These are phyloP conservation scores for Drosophila bocqueti DNA, from an alignment of 1,140 invertebrate genomes.

Conservation along the genomic window DNA sequence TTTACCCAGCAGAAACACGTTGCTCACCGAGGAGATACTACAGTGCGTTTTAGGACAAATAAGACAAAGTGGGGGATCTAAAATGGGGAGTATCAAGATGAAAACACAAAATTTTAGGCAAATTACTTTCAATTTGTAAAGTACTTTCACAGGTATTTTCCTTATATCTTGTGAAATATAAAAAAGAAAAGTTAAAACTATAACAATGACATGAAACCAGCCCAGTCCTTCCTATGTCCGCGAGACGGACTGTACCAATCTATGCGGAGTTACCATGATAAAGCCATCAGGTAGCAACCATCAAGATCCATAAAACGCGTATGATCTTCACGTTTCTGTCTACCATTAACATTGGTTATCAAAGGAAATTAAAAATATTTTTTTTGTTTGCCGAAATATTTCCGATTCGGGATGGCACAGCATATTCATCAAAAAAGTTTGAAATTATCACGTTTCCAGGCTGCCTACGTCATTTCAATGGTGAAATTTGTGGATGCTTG, in stretches of 20 bases:
- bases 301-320: neutral
- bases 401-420: neutral
- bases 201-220: too few relatives aligned
- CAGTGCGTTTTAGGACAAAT: constrained; percentile 23
- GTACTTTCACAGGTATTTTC: neutral
- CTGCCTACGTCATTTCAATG: constrained; percentile 43
- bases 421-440: neutral
- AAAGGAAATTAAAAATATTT: neutral
- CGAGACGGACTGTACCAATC: neutral
- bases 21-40: constrained; percentile 2
- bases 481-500: constrained; percentile 40
- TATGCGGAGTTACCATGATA: neutral
- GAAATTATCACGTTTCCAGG: neutral
- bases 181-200: too few relatives aligned
- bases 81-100: neutral
- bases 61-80: constrained; percentile 1
- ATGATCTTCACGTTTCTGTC: neutral
- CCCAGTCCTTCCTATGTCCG: neutral
- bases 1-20: constrained; percentile 28
- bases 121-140: neutral
- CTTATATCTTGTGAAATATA: neutral
- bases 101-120: neutral
- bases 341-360: neutral
- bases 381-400: too few relatives aligned
- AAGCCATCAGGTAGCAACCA: constrained; percentile 15